Conservation (phyloP, 64 coral and sea anemone genomes). For the Montipora efflorescens region DNA sequence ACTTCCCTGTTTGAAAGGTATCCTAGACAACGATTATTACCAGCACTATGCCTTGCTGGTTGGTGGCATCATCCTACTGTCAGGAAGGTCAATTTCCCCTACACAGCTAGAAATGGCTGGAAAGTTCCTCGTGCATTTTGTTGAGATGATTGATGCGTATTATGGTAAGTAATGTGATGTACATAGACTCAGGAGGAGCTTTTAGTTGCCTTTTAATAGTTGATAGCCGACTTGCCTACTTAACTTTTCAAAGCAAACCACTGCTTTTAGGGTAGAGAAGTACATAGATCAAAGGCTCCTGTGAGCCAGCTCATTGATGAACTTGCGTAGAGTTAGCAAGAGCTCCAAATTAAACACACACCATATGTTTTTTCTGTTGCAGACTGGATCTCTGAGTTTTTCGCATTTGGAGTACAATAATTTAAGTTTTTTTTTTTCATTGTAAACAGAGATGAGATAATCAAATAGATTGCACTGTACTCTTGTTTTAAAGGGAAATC, state of each 20-base stretch:
- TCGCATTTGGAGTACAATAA: too few relatives aligned
- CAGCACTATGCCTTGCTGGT: constrained; percentile 7
- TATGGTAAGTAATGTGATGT: not conserved
- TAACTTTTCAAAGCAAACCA: not conserved
- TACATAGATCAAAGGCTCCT: too few relatives aligned
- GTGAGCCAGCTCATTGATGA: too few relatives aligned
- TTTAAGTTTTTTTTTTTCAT: too few relatives aligned
- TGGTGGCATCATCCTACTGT: not conserved
- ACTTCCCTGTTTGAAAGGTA: constrained; percentile 53
- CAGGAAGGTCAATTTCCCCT: not conserved
- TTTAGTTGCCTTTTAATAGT: constrained; percentile 4
- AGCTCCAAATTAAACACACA: too few relatives aligned
- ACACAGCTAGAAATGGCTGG: not conserved
- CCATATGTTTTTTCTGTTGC: too few relatives aligned
- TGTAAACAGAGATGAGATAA: too few relatives aligned
- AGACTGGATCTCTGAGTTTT: too few relatives aligned
- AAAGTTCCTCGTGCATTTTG: not conserved
- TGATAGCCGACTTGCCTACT: not conserved
- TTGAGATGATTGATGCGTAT: not conserved
- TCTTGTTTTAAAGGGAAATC: too few relatives aligned
- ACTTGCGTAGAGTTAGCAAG: too few relatives aligned
- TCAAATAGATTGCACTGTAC: too few relatives aligned
- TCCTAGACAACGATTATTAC: constrained; percentile 34
- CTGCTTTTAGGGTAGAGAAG: not conserved
- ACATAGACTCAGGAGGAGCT: not conserved